Evolutionary conservation across 2,888 invertebrate genomes (phyloP).

Genomic region (Lasius platythorax): DNA sequence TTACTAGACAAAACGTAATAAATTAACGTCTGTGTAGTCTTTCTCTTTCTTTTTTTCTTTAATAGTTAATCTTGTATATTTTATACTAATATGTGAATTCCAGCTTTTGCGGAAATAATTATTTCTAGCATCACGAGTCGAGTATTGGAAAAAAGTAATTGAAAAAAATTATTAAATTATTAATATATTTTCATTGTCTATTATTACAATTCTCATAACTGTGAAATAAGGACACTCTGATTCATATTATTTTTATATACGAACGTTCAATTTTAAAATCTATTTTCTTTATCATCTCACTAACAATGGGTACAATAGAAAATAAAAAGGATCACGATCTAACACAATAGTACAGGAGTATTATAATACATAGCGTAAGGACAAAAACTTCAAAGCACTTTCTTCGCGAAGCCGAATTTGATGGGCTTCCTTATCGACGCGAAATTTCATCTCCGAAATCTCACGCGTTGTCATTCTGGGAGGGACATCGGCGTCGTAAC

Average conservation of each 20-base stretch:
- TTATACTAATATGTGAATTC: neutral
- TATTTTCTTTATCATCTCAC: neutral
- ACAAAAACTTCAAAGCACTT: neutral
- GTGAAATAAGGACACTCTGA: neutral
- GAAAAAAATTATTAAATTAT: neutral
- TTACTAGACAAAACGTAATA: neutral
- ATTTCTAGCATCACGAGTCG: neutral
- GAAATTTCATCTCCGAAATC: constrained; percentile 49
- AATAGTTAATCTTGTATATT: neutral
- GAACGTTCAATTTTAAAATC: neutral
- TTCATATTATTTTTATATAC: neutral
- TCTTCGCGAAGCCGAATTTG: constrained; percentile 7
- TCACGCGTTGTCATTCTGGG: neutral
- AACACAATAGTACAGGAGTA: neutral
- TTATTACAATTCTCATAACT: neutral
- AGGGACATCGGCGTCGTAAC: constrained; percentile 45
- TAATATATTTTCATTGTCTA: neutral
- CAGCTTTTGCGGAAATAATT: neutral
- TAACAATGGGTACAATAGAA: neutral
- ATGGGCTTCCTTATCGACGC: constrained; percentile 72
- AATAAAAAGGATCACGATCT: neutral
- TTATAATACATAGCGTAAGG: neutral
- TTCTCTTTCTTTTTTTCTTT: neutral
- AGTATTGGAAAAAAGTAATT: neutral
- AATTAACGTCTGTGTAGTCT: neutral